Conservation (phyloP, 1,140 invertebrate genomes). For the Penaeus indicus region DNA sequence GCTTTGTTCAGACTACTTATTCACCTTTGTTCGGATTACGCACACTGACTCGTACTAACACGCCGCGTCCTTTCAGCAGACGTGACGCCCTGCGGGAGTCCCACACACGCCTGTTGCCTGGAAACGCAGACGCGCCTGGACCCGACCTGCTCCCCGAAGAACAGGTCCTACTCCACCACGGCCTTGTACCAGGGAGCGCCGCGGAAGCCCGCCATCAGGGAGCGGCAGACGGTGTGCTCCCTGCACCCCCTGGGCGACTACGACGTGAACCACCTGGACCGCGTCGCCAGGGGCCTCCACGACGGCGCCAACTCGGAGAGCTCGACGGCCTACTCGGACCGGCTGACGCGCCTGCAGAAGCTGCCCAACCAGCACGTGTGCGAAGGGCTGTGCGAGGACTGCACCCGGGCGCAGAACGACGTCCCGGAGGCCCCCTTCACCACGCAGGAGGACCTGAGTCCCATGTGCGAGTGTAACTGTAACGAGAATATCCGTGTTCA, state of each 20-base stretch:
- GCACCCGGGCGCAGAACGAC: constrained; percentile 27
- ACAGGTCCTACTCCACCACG: constrained; percentile 53
- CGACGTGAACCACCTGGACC: constrained; percentile 64
- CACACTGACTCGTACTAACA: neutral
- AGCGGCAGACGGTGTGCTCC: constrained; percentile 55
- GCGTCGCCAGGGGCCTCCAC: constrained; percentile 51
- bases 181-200: constrained; percentile 35
- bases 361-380: constrained; percentile 52
- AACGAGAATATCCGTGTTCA: neutral
- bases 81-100: constrained; percentile 50
- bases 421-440: constrained; percentile 40
- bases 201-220: neutral
- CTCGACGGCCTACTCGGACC: constrained; percentile 51
- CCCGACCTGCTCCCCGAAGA: constrained; percentile 26
- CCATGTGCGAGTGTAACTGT: constrained; percentile 48
- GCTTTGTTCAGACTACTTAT: neutral
- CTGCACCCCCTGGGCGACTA: constrained; percentile 53
- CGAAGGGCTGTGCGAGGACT: constrained; percentile 51
- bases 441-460: constrained; percentile 1
- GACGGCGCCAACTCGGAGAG: neutral
- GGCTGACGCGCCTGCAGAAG: constrained; percentile 49
- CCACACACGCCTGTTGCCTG: constrained; percentile 51
- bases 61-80: constrained; percentile 33
- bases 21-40: neutral
- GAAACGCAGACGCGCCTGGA: constrained; percentile 42